These are phyloP conservation scores for Magallana nippona DNA, from an alignment of 2,888 invertebrate genomes.

Conservation along the genomic window DNA sequence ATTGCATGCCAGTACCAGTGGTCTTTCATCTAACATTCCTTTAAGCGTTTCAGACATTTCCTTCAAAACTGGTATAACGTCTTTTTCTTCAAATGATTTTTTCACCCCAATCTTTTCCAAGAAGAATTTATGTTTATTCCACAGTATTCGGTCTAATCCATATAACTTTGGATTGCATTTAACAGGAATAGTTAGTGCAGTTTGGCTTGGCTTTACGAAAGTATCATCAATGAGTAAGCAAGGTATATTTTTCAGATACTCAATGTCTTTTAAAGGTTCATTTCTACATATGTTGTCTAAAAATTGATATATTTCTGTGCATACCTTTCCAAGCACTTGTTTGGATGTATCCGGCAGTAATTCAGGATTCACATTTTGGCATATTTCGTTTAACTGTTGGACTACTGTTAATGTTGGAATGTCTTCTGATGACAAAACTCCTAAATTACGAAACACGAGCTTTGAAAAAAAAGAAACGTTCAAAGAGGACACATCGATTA, in stretches of 20 bases:
- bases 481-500: neutral
- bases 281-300: neutral
- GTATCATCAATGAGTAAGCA: slow-evolving; percentile 39
- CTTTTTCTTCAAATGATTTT: slow-evolving; percentile 39
- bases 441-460: neutral
- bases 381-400: neutral
- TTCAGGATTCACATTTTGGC: neutral
- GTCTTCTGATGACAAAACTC: neutral
- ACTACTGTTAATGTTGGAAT: neutral
- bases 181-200: slow-evolving; percentile 47
- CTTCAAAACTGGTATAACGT: slow-evolving; percentile 38
- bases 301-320: neutral
- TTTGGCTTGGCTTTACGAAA: slow-evolving; percentile 43
- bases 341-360: neutral
- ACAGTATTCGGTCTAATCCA: slow-evolving; percentile 56
- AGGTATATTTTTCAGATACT: slow-evolving; percentile 25
- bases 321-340: neutral
- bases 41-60: neutral
- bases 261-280: neutral
- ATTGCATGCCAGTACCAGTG: slow-evolving; percentile 42
- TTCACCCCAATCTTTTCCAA: slow-evolving; percentile 51
- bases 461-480: neutral
- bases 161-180: slow-evolving; percentile 63
- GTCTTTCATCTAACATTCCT: neutral
- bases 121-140: slow-evolving; percentile 43